Conservation (phyloP, 37 sponge, comb jelly and placozoan species). For the Ianthella basta region DNA sequence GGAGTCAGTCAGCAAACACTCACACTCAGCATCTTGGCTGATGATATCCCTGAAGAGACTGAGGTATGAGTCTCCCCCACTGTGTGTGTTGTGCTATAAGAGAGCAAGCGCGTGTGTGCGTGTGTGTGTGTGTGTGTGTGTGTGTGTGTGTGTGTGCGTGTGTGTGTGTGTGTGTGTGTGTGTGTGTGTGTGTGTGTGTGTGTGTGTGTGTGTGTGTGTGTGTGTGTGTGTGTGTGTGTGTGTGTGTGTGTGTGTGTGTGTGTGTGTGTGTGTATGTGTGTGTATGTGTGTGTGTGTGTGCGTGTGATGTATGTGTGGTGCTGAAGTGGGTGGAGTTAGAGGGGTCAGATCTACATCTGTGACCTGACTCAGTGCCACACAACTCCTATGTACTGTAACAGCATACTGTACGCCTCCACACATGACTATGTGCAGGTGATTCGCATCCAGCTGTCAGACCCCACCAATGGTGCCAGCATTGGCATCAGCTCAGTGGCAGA, state of each 20-base stretch:
- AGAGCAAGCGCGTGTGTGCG: neutral
- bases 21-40: conserved; percentile 58
- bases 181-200: neutral
- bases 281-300: neutral
- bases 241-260: no score
- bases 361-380: no score
- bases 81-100: neutral
- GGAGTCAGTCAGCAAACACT: conserved; percentile 43
- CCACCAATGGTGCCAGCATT: conserved; percentile 75
- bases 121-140: conserved; percentile 2
- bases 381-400: no score
- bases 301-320: conserved; percentile 7
- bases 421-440: conserved; percentile 70
- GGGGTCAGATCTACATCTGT: no score
- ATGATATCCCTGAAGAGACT: conserved; percentile 67
- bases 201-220: neutral
- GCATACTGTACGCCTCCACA: no score
- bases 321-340: neutral
- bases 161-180: neutral
- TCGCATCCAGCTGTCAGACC: conserved; percentile 47
- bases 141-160: neutral
- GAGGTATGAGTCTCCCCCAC: conserved; percentile 51
- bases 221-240: neutral
- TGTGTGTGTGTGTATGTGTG: no score
- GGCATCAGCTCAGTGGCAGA: conserved; percentile 25